phyloP scores from a whole-genome alignment of 2,113 vertebrate genomes.

The Nothoprocta perdicaria region DNA sequence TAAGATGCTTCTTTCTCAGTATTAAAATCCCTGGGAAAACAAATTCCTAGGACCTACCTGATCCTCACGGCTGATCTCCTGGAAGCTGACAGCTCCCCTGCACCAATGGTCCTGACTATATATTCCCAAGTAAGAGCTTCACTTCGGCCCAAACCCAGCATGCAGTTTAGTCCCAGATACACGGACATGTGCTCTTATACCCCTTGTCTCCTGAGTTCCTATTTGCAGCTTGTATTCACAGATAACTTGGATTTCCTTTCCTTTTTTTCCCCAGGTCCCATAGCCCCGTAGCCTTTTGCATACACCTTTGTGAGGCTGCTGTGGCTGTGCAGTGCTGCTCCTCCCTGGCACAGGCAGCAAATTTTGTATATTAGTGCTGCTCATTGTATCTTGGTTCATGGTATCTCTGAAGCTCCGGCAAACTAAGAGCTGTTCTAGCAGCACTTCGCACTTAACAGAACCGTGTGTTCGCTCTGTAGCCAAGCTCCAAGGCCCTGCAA shows the following conservation, averaged over 20 bases:
- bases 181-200: not conserved
- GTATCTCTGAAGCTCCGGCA: not conserved
- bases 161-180: fast-evolving
- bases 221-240: not conserved
- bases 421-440: constrained; percentile 1
- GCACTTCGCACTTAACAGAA: not conserved
- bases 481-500: not conserved
- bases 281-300: not conserved
- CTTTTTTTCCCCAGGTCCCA: not conserved
- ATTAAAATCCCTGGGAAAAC: not conserved
- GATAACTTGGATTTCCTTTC: not conserved
- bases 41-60: not conserved
- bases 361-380: not conserved
- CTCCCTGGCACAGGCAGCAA: not conserved
- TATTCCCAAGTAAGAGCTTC: not conserved
- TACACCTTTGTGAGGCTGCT: not conserved
- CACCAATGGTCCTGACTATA: not conserved
- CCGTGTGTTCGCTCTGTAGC: not conserved
- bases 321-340: not conserved
- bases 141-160: not conserved
- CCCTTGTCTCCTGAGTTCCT: not conserved
- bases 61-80: not conserved
- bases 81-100: not conserved
- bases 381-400: not conserved
- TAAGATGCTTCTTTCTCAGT: not conserved